Conservation (phyloP, 2,797 vertebrate genomes). For the Petrocephalus schoutedeni region DNA sequence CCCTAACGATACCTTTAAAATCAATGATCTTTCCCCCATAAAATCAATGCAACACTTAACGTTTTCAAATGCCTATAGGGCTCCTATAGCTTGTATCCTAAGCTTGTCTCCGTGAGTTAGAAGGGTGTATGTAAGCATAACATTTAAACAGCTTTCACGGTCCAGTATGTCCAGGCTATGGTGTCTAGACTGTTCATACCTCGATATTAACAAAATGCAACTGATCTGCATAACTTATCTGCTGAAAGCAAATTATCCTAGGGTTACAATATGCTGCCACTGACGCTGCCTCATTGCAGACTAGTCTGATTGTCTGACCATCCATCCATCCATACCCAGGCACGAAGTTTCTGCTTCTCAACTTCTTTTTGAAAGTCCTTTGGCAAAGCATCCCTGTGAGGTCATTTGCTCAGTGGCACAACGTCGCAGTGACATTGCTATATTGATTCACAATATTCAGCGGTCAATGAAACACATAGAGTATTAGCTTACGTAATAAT, state of each 20-base stretch:
- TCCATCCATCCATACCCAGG: neutral
- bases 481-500: neutral
- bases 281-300: neutral
- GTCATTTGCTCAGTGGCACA: neutral
- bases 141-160: neutral
- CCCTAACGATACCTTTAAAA: neutral
- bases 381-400: neutral
- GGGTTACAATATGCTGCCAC: neutral
- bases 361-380: neutral
- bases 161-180: neutral
- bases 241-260: neutral
- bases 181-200: neutral
- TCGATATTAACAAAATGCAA: neutral
- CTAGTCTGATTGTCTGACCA: neutral
- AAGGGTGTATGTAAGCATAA: neutral
- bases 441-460: neutral
- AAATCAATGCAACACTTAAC: neutral
- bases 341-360: neutral
- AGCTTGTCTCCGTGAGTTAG: neutral
- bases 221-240: neutral
- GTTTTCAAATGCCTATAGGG: neutral
- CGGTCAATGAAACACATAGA: neutral
- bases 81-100: neutral
- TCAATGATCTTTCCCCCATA: neutral
- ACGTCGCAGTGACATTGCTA: neutral